Percentiles rank a stretch among this genome's conserved stretches.
Evolutionary conservation across 2,888 invertebrate genomes (phyloP).

Genomic region (Dicyrtoma fusca): DNA sequence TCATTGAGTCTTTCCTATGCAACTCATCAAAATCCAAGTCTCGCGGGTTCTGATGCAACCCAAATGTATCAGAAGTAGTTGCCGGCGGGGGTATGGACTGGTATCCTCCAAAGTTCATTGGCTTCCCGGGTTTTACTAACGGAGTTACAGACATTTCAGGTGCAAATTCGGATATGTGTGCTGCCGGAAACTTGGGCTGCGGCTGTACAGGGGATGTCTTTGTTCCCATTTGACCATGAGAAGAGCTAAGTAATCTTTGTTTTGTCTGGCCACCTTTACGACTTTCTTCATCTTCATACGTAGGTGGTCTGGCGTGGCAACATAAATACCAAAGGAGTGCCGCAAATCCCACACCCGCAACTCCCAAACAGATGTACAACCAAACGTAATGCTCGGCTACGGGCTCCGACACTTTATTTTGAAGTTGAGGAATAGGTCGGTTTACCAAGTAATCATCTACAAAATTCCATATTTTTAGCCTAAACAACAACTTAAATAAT

Average conservation of each 20-base stretch:
- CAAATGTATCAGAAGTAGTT: not conserved
- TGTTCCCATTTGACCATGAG: not conserved
- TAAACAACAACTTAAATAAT: no score
- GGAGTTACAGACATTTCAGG: no score
- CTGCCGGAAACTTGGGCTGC: not conserved
- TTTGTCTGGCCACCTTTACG: not conserved
- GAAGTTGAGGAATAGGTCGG: constrained; percentile 34
- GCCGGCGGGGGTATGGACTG: constrained; percentile 39
- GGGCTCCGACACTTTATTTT: constrained; percentile 27
- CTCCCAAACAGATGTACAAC: constrained; percentile 40
- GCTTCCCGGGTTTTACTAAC: constrained; percentile 20
- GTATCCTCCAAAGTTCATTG: constrained; percentile 43
- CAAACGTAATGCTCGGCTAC: constrained; percentile 40
- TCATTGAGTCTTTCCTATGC: not conserved
- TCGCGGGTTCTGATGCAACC: no score
- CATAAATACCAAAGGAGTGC: constrained; percentile 42
- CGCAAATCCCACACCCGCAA: constrained; percentile 43
- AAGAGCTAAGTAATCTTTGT: not conserved
- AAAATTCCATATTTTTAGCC: not conserved
- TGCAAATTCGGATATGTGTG: not conserved
- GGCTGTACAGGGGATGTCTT: constrained; percentile 33
- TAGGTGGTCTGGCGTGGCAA: constrained; percentile 19
- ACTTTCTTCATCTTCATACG: constrained; percentile 34
- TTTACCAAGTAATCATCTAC: constrained; percentile 38
- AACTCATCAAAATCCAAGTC: no score